Conservation (phyloP, 2,888 invertebrate genomes). For the Dysmachus trigonus region DNA sequence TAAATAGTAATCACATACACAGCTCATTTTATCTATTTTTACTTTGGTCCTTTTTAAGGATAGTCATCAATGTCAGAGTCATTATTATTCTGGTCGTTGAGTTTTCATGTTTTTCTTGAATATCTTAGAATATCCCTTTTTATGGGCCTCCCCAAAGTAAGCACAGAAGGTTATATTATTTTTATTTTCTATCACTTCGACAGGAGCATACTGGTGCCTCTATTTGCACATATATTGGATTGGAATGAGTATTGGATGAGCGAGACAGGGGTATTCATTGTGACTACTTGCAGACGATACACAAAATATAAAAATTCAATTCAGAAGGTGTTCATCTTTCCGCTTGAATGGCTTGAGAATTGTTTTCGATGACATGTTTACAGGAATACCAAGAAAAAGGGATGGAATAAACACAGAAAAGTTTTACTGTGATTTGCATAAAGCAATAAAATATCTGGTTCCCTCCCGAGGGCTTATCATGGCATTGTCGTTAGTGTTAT, state of each 20-base stretch:
- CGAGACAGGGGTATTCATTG: not conserved
- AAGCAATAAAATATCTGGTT: constrained; percentile 39
- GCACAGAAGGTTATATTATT: not conserved
- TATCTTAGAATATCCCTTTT: constrained; percentile 8
- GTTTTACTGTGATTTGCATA: constrained; percentile 43
- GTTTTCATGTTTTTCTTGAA: constrained; percentile 36
- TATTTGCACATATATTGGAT: constrained; percentile 3
- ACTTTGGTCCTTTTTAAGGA: not conserved
- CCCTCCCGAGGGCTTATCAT: not conserved
- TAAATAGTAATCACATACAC: constrained; percentile 24
- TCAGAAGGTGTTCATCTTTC: constrained; percentile 51
- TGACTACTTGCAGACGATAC: constrained; percentile 26
- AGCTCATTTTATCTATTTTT: not conserved
- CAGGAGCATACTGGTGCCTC: not conserved
- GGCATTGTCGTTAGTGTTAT: not conserved
- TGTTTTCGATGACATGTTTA: constrained; percentile 54
- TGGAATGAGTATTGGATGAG: not conserved
- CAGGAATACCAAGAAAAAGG: constrained; percentile 30
- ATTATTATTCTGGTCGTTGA: constrained; percentile 43
- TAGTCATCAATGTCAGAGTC: constrained; percentile 43
- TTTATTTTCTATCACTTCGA: not conserved
- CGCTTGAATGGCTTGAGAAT: constrained; percentile 63
- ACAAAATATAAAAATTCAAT: constrained; percentile 45
- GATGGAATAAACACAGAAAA: not conserved
- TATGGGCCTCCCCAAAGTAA: not conserved